Conservation (phyloP, 1,140 invertebrate genomes). For the Apocrypta bakeri region DNA sequence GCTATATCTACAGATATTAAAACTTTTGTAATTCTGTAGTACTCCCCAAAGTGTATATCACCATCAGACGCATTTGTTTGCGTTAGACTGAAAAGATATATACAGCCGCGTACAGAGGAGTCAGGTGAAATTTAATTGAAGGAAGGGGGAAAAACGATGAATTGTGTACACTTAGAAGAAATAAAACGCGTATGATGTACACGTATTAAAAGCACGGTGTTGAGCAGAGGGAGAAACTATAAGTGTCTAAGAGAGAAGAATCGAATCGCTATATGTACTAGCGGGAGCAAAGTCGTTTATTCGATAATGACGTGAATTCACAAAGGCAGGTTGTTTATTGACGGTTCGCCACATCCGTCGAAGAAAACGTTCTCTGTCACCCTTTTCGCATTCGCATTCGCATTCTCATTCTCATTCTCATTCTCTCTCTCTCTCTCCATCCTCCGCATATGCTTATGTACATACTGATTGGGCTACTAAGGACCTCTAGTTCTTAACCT, state of each 20-base stretch:
- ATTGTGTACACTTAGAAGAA: too few relatives aligned
- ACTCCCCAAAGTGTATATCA: not conserved
- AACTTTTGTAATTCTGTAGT: too few relatives aligned
- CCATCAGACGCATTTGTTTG: not conserved
- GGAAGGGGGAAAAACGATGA: not conserved
- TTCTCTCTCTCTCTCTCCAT: too few relatives aligned
- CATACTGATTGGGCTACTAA: too few relatives aligned
- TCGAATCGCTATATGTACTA: not conserved
- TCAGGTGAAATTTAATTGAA: not conserved
- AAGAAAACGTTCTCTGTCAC: not conserved
- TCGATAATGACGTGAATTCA: too few relatives aligned
- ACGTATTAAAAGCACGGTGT: not conserved
- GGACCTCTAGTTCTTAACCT: too few relatives aligned
- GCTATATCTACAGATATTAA: too few relatives aligned
- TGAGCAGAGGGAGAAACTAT: not conserved
- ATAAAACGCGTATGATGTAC: not conserved
- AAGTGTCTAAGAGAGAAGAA: slow-evolving; percentile 6
- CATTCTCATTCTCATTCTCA: too few relatives aligned
- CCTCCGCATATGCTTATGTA: too few relatives aligned
- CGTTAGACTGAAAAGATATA: not conserved
- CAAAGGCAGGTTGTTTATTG: too few relatives aligned
- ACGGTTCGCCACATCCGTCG: not conserved
- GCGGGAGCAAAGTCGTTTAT: too few relatives aligned
- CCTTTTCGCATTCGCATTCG: too few relatives aligned
- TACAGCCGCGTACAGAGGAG: not conserved